Evolutionary conservation across 2,113 vertebrate genomes (phyloP), one percentile per base, ranked within the genome.

Genomic region (Lipophrys pholis): DNA sequence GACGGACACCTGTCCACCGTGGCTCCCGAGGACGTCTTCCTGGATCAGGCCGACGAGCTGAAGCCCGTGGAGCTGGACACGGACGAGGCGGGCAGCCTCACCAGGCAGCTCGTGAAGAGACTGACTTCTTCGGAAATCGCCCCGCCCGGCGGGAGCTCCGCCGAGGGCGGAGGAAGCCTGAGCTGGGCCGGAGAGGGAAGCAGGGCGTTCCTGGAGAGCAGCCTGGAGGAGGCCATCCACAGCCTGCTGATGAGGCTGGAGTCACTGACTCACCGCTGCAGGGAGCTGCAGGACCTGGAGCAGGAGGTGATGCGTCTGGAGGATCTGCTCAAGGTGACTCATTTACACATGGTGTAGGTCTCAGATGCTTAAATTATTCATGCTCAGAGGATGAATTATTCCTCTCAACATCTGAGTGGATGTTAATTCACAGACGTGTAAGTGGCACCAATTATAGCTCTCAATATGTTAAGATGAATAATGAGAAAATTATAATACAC

Each of bases 41-140:
- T 95, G 36, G 94, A 96, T 71, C 70, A 92, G 0, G 81, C 71
- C 0, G 92, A 93, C 0, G 97, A 99, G 69, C 93, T 99, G 38
- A 99, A 98, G 83, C 98, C 98, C 0, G 95, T 99, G 85, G 97
- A 99, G 66, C 92, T 99, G 91, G 98, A 99, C 86, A 91, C 94
- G 3, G 95, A 93, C 35, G 97, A 97, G 75, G 78, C 80, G 0
- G 97, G 97, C 12, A 98, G 95, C 87, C 90, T 99, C 86, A 99
- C 97, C 0, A 94, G 95, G 81, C 98, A 99, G 89, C 94, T 99
- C 11, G 97, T 99, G 41, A 95, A 95, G 91, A 95, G 97, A 87
- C 95, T 99, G 21, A 96, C 96, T 0, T 98, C 97, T 0, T 87
- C 94, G 0, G 97, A 99, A 60, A 93, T 89, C 5, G 67, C 36